phyloP scores from a whole-genome alignment of 1,140 invertebrate genomes.

The Neuroterus valhalla region DNA sequence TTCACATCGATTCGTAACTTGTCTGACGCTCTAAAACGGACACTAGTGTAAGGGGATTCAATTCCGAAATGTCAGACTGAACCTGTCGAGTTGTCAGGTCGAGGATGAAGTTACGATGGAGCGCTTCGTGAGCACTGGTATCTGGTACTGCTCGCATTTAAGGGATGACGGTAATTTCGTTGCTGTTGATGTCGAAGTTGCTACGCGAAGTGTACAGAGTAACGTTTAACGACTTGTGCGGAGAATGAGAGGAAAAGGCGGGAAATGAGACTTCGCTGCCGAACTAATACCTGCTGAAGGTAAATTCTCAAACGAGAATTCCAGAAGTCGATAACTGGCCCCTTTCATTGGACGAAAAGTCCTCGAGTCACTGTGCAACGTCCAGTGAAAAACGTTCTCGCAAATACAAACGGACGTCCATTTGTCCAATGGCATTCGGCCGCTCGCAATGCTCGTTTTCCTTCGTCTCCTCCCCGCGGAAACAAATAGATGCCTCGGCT shows the following conservation, averaged over 20 bases:
- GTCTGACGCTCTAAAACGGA: not conserved
- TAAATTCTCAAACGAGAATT: not conserved
- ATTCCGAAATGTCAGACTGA: slow-evolving; percentile 35
- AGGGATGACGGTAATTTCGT: slow-evolving; percentile 54
- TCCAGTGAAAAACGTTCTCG: slow-evolving; percentile 58
- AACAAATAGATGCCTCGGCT: slow-evolving; percentile 48
- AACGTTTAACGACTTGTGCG: slow-evolving; percentile 33
- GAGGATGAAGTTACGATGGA: slow-evolving; percentile 42
- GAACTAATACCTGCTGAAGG: not conserved
- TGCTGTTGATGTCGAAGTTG: slow-evolving; percentile 27
- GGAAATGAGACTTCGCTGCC: slow-evolving; percentile 13
- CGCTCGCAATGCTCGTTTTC: slow-evolving; percentile 27
- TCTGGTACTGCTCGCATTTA: slow-evolving; percentile 10
- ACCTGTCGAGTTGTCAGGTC: slow-evolving; percentile 28
- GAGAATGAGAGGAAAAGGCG: slow-evolving; percentile 38
- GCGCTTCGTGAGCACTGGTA: slow-evolving; percentile 27
- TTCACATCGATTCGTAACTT: too few species aligned
- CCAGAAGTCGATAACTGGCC: not conserved
- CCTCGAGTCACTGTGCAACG: slow-evolving; percentile 19
- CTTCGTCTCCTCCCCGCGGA: slow-evolving; percentile 32
- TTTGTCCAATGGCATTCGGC: slow-evolving; percentile 60
- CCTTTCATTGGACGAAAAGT: not conserved
- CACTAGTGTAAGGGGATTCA: slow-evolving; percentile 15
- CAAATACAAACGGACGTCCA: slow-evolving; percentile 63
- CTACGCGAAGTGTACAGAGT: slow-evolving; percentile 30